Evolutionary conservation across 1,140 invertebrate genomes (phyloP).

Genomic region (Temnothorax nylanderi): DNA sequence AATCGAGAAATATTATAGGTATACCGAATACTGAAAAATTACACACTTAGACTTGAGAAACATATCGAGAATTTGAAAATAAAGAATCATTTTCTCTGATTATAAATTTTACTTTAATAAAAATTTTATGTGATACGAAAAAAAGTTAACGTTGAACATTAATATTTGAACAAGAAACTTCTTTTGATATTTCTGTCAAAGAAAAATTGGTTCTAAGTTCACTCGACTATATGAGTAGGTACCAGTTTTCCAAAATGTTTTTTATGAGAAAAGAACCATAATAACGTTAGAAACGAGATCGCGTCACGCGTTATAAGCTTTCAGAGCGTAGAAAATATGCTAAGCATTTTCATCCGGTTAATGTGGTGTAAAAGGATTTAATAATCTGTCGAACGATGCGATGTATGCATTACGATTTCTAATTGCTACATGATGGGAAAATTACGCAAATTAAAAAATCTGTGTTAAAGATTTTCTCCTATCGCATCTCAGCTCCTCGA

Average conservation of each 20-base stretch:
- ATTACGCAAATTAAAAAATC: neutral
- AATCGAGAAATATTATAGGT: neutral
- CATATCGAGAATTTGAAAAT: neutral
- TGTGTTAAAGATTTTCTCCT: neutral
- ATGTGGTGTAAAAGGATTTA: conserved; percentile 44
- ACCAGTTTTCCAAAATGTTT: conserved; percentile 7
- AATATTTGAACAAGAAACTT: neutral
- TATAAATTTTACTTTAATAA: neutral
- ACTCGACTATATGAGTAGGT: no score
- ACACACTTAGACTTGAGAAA: neutral
- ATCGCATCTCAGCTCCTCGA: neutral
- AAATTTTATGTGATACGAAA: neutral
- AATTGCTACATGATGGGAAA: neutral
- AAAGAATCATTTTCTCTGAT: neutral
- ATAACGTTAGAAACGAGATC: conserved; percentile 13
- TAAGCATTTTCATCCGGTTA: conserved; percentile 27
- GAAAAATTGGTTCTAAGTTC: neutral
- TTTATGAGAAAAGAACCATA: neutral
- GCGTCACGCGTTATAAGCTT: conserved; percentile 6
- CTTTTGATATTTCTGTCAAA: neutral
- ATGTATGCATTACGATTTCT: conserved; percentile 25
- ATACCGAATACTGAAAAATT: neutral
- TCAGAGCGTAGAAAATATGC: conserved; percentile 49
- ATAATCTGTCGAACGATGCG: conserved; percentile 7
- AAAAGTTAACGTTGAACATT: neutral